Base-by-base conservation (phyloP, 2,113 vertebrate species). In the Probosciger aterrimus region DNA sequence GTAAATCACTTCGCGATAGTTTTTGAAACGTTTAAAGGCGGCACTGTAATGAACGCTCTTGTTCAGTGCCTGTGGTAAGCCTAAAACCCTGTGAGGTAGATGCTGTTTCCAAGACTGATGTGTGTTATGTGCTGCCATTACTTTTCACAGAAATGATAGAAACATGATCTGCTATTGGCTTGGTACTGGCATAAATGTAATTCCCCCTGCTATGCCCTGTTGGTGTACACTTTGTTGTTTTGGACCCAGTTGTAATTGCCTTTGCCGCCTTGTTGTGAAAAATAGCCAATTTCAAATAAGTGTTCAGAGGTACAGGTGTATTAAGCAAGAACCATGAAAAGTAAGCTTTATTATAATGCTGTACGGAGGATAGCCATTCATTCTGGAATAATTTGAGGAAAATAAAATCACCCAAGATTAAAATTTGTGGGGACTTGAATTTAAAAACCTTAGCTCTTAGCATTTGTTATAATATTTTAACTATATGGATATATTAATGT, bases 1-100 rank as follows among this genome's bases (percentile, higher is more conserved):
- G 84, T 39, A 92, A 94, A 95, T 94, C 70, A 80, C 91, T 85
- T 80, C 10, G 60, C 62, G 82, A 68, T 76, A 96, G 84, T 96
- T 94, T 85, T 74, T 37, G 47, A 79, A 86, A 69, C 8, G 62
- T 69, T 91, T 78, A 13, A 22, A 82, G 93, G 80, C 55, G 30
- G 83, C 73, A 25, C 50, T 22, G 82, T 17, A 22, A 16, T 5
- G 59, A 88, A 6, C 37, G 30, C 37, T 47, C 43, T 47, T n/a
- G 33, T 46, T 46, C 47, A 28, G 33, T 39, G 74, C 24, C 50
- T 57, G n/a, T 14, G 85, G 65, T 47, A 8, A 39, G 63, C 63
- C 62, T 31, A 30, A 82, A 88, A 65, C 64, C 47, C 37, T 18
- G 53, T 12, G 65, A 71, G 68, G 77, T 49, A 18, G 16, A 64